Evolutionary conservation across 2,888 invertebrate species (phyloP).

Genomic region (Mantis religiosa): DNA sequence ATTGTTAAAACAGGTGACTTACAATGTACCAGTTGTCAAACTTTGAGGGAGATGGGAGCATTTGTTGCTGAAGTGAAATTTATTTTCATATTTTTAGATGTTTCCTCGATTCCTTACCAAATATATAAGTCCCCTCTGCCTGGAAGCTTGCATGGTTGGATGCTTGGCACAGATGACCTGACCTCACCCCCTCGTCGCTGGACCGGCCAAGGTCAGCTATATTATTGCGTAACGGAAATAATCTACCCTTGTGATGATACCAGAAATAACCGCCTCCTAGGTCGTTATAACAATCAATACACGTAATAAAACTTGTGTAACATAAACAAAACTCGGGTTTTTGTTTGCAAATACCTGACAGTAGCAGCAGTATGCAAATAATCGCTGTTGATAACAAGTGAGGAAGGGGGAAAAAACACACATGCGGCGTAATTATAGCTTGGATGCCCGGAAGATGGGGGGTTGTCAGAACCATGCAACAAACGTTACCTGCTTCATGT

Average conservation of each 20-base stretch:
- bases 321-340: background rate
- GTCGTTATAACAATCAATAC: background rate
- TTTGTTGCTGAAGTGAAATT: too few species aligned
- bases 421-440: background rate
- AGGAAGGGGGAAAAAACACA: background rate
- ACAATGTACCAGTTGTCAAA: too few species aligned
- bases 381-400: background rate
- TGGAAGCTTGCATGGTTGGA: too few species aligned
- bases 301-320: background rate
- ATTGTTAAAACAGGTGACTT: too few species aligned
- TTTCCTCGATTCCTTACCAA: too few species aligned
- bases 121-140: too few species aligned
- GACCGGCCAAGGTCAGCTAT: background rate
- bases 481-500: background rate
- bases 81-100: too few species aligned
- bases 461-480: background rate
- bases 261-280: background rate
- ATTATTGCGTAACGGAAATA: background rate
- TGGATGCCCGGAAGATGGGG: background rate
- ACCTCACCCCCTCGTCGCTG: background rate
- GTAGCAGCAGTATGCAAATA: background rate
- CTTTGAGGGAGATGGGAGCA: too few species aligned
- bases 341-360: background rate
- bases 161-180: background rate
- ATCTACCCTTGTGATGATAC: background rate